Base-by-base conservation (phyloP, 2,797 vertebrate genomes). In the Podarcis siculus region DNA sequence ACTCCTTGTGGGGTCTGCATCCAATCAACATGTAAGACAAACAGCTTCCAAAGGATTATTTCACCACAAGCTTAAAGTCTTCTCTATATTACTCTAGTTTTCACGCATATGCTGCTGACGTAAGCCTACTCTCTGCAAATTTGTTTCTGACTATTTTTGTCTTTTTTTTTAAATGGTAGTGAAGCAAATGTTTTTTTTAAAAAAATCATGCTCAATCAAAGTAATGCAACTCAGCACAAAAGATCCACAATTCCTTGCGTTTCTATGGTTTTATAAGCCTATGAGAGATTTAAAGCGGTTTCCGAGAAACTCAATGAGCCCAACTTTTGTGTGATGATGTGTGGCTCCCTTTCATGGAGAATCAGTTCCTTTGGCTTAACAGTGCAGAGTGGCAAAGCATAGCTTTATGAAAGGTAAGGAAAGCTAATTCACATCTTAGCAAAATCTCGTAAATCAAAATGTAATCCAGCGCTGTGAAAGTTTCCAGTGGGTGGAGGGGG, bases 401-500 rank as follows among this genome's bases (percentile, higher is more conserved):
- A 78, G 77, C 85, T 93, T 67, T 92, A 81, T 85, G 37, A 90
- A 75, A 92, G 90, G 90, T 91, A 95, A 92, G 89, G 86, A 91
- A 87, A 90, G 87, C 89, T 92, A 86, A 94, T 58, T 27, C 19
- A 4, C 69, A 55, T 83, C 84, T 87, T 91, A 93, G 89, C 19
- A 86, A 92, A 95, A 90, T 92, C 88, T 87, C 90, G 77, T 88
- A 92, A 92, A 95, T 93, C 92, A 94, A 84, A 89, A 93, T 58
- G 80, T 58, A 3, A 39, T 87, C 76, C 32, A 89, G 84, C 77
- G 81, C 83, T 73, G 27, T 35, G 90, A 69, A 93, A 91, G 81
- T 90, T 37, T 91, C 32, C 49, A 55, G 88, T 90, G 64, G 17
- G 77, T 30, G 42, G 25, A 30, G 25, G 13, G 42, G 45, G 21